Conservation (phyloP, 1,140 invertebrate genomes). For the Platyscapa corneri region DNA sequence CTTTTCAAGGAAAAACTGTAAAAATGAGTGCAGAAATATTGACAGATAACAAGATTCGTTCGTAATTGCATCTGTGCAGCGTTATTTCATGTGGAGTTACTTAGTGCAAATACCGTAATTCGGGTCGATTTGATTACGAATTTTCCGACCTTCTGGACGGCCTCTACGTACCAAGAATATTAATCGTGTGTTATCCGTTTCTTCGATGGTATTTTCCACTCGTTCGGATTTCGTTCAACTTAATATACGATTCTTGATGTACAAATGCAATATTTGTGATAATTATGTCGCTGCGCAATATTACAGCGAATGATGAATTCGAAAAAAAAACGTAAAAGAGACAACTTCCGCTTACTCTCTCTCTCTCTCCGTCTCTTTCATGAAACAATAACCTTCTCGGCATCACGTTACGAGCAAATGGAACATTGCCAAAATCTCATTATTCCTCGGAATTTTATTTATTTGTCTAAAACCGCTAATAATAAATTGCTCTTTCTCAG, state of each 20-base stretch:
- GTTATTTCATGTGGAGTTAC: constrained; percentile 13
- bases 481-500: background rate
- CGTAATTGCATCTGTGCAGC: background rate
- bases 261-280: background rate
- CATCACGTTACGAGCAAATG: constrained; percentile 26
- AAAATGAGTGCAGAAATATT: background rate
- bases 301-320: too few species aligned
- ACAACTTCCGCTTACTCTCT: background rate
- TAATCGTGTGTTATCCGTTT: background rate
- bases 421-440: constrained; percentile 40
- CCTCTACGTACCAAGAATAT: background rate
- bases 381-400: constrained; percentile 13
- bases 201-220: background rate
- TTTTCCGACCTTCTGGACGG: background rate
- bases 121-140: constrained; percentile 11
- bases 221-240: background rate
- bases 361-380: background rate
- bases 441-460: constrained; percentile 38
- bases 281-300: too few species aligned
- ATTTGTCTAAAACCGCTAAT: constrained; percentile 40
- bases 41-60: background rate
- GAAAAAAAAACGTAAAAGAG: background rate
- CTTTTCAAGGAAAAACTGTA: background rate
- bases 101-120: constrained; percentile 8
- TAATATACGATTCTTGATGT: background rate